These are phyloP conservation scores for Anseranas semipalmata DNA, from an alignment of 2,113 vertebrate species.

Conservation along the genomic window DNA sequence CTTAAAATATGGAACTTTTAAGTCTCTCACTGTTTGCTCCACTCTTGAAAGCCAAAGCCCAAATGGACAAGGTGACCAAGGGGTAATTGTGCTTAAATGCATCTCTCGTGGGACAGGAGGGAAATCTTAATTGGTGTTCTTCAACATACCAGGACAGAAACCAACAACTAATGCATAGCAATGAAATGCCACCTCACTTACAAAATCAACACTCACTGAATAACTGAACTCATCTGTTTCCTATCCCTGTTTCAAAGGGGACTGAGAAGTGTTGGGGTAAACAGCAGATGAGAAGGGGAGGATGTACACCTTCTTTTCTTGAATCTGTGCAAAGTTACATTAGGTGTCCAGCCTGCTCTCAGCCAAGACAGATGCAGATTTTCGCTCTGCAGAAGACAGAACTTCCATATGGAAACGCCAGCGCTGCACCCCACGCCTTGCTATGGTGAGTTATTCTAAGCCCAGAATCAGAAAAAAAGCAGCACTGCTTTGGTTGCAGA, in stretches of 20 bases:
- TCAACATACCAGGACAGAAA: neutral
- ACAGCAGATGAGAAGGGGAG: neutral
- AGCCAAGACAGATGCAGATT: neutral
- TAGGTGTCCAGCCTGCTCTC: neutral
- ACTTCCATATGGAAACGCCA: neutral
- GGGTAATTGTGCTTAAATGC: neutral
- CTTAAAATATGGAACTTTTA: neutral
- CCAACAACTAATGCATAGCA: neutral
- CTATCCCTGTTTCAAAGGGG: neutral
- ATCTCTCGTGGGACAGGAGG: neutral
- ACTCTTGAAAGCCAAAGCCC: neutral
- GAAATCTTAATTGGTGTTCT: neutral
- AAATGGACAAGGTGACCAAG: neutral
- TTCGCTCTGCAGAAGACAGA: neutral
- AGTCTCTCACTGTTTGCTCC: neutral
- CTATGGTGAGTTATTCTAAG: neutral
- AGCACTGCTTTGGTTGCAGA: neutral
- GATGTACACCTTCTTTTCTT: neutral
- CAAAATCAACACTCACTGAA: neutral
- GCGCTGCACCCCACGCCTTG: neutral
- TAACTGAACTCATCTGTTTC: neutral
- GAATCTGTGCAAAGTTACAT: neutral
- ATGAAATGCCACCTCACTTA: neutral
- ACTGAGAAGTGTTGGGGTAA: neutral
- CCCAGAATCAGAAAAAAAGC: neutral